Evolutionary conservation across 2,797 vertebrate species (phyloP), one percentile per base, ranked within the genome.

Genomic region (Clangula hyemalis): DNA sequence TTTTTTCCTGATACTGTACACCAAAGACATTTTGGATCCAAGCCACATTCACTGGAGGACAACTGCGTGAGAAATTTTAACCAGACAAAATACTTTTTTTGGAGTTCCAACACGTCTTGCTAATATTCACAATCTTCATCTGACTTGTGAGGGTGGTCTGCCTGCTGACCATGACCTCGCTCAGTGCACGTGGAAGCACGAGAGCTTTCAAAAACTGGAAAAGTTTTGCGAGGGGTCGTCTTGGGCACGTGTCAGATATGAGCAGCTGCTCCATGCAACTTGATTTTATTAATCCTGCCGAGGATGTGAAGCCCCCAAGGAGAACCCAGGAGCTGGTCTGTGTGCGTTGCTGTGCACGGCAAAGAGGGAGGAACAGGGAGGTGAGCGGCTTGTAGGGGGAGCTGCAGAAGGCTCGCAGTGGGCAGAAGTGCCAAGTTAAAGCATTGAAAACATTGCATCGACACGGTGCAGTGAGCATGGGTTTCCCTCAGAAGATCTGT

Each of bases 281-380:
- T 57, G 41, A 5, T 25, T 57, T 74, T 27, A 25, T 57, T 51
- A 11, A 18, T n/a, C 24, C 1, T 69, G 36, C 56, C 30, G 43
- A 65, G 62, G 39, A 47, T n/a, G 38, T 65, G 57, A 68, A 58
- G 11, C 10, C 47, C 38, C 18, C 16, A 43, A 41, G 25, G 20
- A 70, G 78, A 57, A 7, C 18, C 21, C 8, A 6, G 45, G 51
- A 85, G 32, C 6, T 51, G 18, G 38, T 30, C 13, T 77, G 54
- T 18, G 32, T 1, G 1, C 2, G 1, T 30, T 10, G 12, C 16
- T 8, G 45, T n/a, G 64, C n/a, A 14, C 8, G 47, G 49, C 30
- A n/a, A 27, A 61, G 32, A 58, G 32, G 43, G 65, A 43, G 30
- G 30, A 57, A 51, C 34, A 17, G 0, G 5, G 22, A 57, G 27